Percentiles rank a stretch among this genome's conserved stretches.
phyloP scores from a whole-genome alignment of 2,888 invertebrate species.

The Gastrophysa polygoni region DNA sequence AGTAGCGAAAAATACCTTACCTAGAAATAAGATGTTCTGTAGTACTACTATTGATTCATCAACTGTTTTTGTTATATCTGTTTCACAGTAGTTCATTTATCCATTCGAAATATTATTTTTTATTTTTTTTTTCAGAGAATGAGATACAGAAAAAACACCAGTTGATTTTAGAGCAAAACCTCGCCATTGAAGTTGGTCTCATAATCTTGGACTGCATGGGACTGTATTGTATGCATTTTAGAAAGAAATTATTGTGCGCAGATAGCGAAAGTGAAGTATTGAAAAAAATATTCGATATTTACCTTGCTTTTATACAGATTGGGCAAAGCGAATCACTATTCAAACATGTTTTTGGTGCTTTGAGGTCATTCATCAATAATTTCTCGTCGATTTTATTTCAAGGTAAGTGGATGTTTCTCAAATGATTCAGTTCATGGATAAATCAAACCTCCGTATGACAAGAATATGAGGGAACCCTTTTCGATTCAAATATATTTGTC shows the following conservation, averaged over 20 bases:
- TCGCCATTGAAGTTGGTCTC: constrained; percentile 89
- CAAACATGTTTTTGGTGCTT: constrained; percentile 89
- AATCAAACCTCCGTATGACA: too few species aligned
- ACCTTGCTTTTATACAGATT: constrained; percentile 83
- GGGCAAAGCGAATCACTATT: constrained; percentile 91
- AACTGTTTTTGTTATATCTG: too few species aligned
- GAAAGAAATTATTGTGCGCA: constrained; percentile 61
- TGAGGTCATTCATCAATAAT: constrained; percentile 91
- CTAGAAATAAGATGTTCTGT: too few species aligned
- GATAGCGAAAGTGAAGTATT: constrained; percentile 78
- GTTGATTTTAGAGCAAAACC: constrained; percentile 76
- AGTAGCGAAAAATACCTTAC: too few species aligned
- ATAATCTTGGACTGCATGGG: constrained; percentile 86
- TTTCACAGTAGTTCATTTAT: too few species aligned
- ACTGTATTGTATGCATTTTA: constrained; percentile 80
- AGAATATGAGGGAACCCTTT: too few species aligned
- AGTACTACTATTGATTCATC: too few species aligned
- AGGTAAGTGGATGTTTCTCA: constrained; percentile 60
- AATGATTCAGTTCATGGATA: too few species aligned
- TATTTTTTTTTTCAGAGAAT: constrained; percentile 55
- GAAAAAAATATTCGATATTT: constrained; percentile 82
- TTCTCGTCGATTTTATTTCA: constrained; percentile 83
- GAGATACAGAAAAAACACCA: constrained; percentile 66
- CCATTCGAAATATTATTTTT: too few species aligned
- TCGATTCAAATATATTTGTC: too few species aligned